Percentiles rank a stretch among this genome's conserved stretches.
Evolutionary conservation across 2,113 vertebrate genomes (phyloP).

Genomic region (Procapra przewalskii): DNA sequence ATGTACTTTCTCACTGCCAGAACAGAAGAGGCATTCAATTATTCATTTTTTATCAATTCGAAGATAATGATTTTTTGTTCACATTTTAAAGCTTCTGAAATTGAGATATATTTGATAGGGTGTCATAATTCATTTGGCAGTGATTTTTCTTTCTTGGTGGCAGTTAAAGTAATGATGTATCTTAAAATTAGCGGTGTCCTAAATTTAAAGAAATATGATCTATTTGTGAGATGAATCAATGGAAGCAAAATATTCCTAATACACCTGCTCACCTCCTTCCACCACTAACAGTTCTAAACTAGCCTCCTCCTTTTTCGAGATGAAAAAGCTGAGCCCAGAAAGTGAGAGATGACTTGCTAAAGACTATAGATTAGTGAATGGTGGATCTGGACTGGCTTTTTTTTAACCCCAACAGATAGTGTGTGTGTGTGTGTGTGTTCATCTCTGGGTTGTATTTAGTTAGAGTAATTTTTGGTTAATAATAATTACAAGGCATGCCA

Average conservation of each 20-base stretch:
- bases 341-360: neutral
- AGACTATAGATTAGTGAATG: neutral
- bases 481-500: neutral
- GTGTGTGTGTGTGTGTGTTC: neutral
- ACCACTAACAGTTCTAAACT: neutral
- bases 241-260: neutral
- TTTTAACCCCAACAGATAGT: neutral
- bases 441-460: neutral
- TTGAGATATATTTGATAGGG: neutral
- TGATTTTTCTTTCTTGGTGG: conserved; percentile 31
- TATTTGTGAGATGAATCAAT: neutral
- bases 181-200: neutral
- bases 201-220: neutral
- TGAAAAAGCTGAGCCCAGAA: neutral
- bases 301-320: neutral
- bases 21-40: neutral
- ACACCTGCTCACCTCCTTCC: neutral
- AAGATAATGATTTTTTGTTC: neutral
- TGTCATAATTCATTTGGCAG: neutral
- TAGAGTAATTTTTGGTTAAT: neutral
- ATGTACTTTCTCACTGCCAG: neutral
- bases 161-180: neutral
- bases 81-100: neutral
- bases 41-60: neutral
- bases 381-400: neutral